Conservation (phyloP, 2,888 invertebrate species). For the Cordilura impudica region DNA sequence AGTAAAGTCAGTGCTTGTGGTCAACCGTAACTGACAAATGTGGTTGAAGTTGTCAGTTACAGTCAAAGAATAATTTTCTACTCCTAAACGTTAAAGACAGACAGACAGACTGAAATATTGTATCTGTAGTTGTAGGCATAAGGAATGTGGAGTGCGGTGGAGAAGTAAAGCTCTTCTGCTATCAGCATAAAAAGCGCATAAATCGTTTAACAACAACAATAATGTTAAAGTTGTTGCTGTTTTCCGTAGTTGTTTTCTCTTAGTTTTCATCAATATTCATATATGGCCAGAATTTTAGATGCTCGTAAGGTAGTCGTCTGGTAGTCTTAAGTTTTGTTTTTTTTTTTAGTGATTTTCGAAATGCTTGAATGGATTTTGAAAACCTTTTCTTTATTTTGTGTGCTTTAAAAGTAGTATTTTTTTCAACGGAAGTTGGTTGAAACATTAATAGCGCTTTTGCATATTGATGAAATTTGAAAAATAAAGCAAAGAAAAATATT, state of each 20-base stretch:
- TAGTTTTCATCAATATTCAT: constrained; percentile 54
- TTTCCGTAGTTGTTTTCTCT: neutral
- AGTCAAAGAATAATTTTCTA: constrained; percentile 65
- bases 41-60: constrained; percentile 66
- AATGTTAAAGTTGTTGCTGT: constrained; percentile 10
- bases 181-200: constrained; percentile 77
- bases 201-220: constrained; percentile 66
- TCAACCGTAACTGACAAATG: constrained; percentile 68
- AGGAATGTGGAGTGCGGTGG: neutral
- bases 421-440: constrained; percentile 56
- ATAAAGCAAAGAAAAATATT: constrained; percentile 7
- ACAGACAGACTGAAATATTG: neutral
- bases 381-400: too few relatives aligned
- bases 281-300: neutral
- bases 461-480: constrained; percentile 38
- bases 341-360: constrained; percentile 40
- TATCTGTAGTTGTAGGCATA: too few relatives aligned
- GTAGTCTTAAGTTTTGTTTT: constrained; percentile 2
- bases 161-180: neutral
- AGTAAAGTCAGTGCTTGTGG: constrained; percentile 59
- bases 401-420: neutral
- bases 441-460: constrained; percentile 41
- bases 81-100: constrained; percentile 16
- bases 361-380: constrained; percentile 55
- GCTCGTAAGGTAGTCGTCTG: neutral